phyloP scores from a whole-genome alignment of 2,113 vertebrate genomes.

The Catharus minimus region DNA sequence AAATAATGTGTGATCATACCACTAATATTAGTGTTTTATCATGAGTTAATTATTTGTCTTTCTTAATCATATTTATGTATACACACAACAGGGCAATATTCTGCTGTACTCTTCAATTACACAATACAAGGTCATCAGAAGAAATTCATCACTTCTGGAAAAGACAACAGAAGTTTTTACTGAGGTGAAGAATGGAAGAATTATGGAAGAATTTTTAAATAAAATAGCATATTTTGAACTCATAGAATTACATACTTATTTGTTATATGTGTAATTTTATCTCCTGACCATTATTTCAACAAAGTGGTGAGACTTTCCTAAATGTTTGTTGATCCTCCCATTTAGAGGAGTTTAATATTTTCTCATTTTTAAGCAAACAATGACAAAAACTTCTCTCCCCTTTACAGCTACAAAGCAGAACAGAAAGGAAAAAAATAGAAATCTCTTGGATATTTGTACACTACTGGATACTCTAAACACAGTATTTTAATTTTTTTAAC shows the following conservation, averaged over 20 bases:
- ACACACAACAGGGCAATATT: background rate
- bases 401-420: background rate
- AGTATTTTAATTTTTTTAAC: background rate
- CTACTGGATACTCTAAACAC: background rate
- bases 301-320: background rate
- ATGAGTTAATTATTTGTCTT: background rate
- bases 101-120: background rate
- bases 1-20: background rate
- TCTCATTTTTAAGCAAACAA: background rate
- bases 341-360: background rate
- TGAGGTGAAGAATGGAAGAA: background rate
- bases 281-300: background rate
- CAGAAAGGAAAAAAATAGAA: background rate
- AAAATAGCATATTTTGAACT: background rate
- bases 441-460: background rate
- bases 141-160: background rate
- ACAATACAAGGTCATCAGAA: background rate
- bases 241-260: background rate
- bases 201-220: background rate
- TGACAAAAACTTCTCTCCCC: background rate
- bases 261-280: background rate
- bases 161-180: background rate
- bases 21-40: background rate
- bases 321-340: background rate
- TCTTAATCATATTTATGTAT: background rate